Evolutionary conservation across 2,797 vertebrate genomes (phyloP).

Genomic region (Enteromius anoplus): DNA sequence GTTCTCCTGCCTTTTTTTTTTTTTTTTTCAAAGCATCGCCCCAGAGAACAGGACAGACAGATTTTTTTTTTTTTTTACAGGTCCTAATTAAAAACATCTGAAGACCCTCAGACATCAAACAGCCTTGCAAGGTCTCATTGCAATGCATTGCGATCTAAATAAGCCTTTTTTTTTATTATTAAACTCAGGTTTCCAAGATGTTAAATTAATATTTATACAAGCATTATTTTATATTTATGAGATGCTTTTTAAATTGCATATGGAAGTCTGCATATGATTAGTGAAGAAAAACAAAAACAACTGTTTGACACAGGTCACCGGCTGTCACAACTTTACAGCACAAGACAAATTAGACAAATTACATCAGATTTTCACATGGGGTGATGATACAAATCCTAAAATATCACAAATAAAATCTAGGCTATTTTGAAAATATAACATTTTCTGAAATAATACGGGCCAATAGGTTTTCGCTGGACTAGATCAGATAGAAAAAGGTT

Average conservation of each 20-base stretch:
- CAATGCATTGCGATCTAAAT: conserved; percentile 65
- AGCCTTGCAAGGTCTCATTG: conserved; percentile 67
- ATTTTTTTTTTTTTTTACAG: conserved; percentile 78
- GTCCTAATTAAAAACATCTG: conserved; percentile 94
- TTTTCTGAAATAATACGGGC: conserved; percentile 63
- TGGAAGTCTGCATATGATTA: conserved; percentile 4
- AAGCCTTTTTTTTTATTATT: conserved; percentile 55
- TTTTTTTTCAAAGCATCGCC: conserved; percentile 73
- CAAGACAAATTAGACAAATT: neutral
- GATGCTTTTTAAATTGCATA: neutral
- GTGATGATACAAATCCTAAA: neutral
- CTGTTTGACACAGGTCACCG: conserved; percentile 16
- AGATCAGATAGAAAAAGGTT: conserved; percentile 42
- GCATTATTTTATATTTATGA: conserved; percentile 24
- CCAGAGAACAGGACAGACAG: conserved; percentile 80
- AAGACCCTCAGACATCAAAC: conserved; percentile 87
- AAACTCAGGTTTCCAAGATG: conserved; percentile 44
- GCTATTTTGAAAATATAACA: neutral
- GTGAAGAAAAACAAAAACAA: conserved; percentile 12
- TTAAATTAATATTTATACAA: conserved; percentile 10
- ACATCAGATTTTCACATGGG: neutral
- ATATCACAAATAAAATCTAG: neutral
- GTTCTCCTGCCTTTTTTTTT: conserved; percentile 60
- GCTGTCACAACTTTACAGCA: conserved; percentile 38
- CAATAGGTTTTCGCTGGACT: conserved; percentile 80